Evolutionary conservation across 2,888 invertebrate genomes (phyloP).

Genomic region (Spodoptera littoralis): DNA sequence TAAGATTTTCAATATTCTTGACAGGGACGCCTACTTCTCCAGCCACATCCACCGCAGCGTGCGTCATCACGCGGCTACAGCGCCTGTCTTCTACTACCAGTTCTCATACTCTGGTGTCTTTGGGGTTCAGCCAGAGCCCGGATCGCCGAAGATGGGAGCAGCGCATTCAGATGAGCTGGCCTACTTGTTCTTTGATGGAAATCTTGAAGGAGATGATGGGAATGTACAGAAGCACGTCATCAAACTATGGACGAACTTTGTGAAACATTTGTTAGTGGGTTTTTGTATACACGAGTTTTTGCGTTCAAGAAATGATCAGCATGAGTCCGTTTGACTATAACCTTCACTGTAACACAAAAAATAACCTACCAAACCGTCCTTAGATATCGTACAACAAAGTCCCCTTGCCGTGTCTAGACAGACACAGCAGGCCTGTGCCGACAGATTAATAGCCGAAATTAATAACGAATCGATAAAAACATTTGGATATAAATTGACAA

Average conservation of each 20-base stretch:
- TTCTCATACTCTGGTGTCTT: conserved; percentile 72
- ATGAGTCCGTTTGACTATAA: no score
- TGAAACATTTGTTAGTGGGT: conserved; percentile 77
- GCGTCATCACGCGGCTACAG: conserved; percentile 66
- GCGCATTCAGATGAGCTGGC: conserved; percentile 82
- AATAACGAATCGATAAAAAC: no score
- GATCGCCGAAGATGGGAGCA: conserved; percentile 73
- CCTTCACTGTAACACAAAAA: no score
- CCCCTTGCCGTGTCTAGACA: no score
- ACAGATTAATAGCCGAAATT: no score
- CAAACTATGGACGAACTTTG: conserved; percentile 79
- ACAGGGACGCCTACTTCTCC: conserved; percentile 80
- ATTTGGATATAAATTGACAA: no score
- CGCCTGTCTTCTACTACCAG: conserved; percentile 78
- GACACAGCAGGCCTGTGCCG: no score
- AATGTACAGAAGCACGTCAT: conserved; percentile 68
- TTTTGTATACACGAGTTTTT: no score
- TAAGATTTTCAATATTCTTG: not conserved
- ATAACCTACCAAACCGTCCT: no score
- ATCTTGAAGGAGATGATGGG: conserved; percentile 70
- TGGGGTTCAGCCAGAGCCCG: conserved; percentile 72
- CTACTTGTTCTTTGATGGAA: conserved; percentile 71
- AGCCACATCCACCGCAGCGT: conserved; percentile 77
- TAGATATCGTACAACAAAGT: no score
- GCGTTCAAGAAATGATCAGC: no score